Base-by-base conservation (phyloP, 2,113 vertebrate genomes). In the Barnardius zonarius region DNA sequence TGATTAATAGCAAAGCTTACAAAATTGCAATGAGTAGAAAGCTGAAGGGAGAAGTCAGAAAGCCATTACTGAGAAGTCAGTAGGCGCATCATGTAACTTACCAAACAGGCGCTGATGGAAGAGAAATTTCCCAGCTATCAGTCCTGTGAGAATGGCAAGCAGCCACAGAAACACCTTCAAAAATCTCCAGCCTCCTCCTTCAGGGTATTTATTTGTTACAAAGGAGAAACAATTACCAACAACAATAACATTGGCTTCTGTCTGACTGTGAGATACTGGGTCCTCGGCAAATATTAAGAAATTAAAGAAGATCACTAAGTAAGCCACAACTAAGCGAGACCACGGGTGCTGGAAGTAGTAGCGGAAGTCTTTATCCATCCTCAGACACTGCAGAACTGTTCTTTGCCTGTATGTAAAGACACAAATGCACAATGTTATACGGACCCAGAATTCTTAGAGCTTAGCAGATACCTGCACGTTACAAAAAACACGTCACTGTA, bases 311-410 rank as follows among this genome's bases (percentile, higher is more conserved):
- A 98, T 99, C 96, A 99, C 99, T 88, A 99, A 98, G 97, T 99
- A 99, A 96, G 99, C 99, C 98, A 99, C 98, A 33, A 99, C 95
- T 96, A 99, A 97, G 52, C 99, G 99, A 69, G 98, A 99, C 99
- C 99, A 99, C 0, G 99, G 99, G 93, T 99, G 99, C 98, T 99
- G 99, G 97, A 99, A 99, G 97, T 99, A 99, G 96, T 99, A 99
- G 67, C 99, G 99, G 81, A 99, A 99, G 96, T 98, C 97, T 97
- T 98, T 98, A 97, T 97, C 99, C 99, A 99, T 99, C 97, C 98
- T 99, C 97, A 96, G 96, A 91, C 79, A 72, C 94, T 91, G 93
- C 91, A 95, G 82, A 70, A 97, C 85, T 88, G 95, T n/a, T 86
- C 75, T 94, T 92, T 86, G 96, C 98, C 99, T 99, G 96, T 39